Conservation (phyloP, 2,797 vertebrate species). For the Chromobotia macracanthus region DNA sequence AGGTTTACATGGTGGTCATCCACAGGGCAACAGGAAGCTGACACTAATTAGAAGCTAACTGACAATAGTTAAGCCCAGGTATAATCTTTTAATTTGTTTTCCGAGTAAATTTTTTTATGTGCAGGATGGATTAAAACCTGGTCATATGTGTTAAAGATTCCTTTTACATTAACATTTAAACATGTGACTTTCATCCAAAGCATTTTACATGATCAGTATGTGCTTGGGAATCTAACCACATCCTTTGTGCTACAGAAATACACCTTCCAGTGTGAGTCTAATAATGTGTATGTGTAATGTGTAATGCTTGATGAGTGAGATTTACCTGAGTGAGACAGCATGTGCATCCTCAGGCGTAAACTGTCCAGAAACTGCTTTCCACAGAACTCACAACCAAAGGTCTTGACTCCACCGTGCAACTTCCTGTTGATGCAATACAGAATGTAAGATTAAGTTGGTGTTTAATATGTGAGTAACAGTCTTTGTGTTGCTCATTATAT, state of each 20-base stretch:
- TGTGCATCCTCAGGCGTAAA: constrained; percentile 97
- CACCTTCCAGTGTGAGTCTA: too few relatives aligned
- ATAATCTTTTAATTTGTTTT: not conserved
- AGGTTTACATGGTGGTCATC: constrained; percentile 16
- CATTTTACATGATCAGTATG: not conserved
- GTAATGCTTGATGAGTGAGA: constrained; percentile 47
- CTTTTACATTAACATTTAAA: not conserved
- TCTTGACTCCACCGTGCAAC: constrained; percentile 94
- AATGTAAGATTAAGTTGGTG: not conserved
- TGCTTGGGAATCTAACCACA: not conserved
- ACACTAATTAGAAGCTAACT: not conserved
- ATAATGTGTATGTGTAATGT: constrained; percentile 39
- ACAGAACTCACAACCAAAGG: constrained; percentile 94
- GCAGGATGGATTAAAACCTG: not conserved
- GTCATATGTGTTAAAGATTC: not conserved
- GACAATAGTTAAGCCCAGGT: not conserved
- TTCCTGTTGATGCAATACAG: constrained; percentile 78
- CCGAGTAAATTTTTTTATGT: not conserved
- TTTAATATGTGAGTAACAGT: not conserved
- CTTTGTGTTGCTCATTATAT: not conserved
- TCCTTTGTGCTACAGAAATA: not conserved
- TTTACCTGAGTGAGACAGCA: constrained; percentile 98
- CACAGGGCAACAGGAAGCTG: not conserved
- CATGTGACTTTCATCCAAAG: not conserved
- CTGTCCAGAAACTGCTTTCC: constrained; percentile 96